Evolutionary conservation across 2,797 vertebrate genomes (phyloP).

Genomic region (Sebastes hubbsi): DNA sequence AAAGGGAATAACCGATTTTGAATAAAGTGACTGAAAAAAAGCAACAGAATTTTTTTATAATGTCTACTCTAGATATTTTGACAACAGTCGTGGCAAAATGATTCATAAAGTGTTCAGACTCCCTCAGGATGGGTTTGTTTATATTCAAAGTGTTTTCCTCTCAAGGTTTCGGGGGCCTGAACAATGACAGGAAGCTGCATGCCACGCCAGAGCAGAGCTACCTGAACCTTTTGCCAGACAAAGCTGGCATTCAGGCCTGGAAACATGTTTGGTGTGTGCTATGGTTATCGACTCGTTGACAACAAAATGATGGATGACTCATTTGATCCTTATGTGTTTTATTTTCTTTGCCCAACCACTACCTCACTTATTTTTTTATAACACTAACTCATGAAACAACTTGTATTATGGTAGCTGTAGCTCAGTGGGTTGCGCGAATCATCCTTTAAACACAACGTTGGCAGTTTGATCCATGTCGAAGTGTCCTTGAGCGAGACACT

Average conservation of each 20-base stretch:
- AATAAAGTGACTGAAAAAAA: background rate
- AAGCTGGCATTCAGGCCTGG: slow-evolving; percentile 49
- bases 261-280: slow-evolving; percentile 23
- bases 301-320: slow-evolving; percentile 39
- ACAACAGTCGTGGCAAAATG: background rate
- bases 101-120: background rate
- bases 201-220: slow-evolving; percentile 35
- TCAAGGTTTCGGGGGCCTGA: background rate
- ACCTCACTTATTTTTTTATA: background rate
- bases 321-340: slow-evolving; percentile 6
- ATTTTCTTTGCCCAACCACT: background rate
- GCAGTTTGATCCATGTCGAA: too few species aligned
- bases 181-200: slow-evolving; percentile 68
- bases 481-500: too few species aligned
- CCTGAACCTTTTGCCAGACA: slow-evolving; percentile 46
- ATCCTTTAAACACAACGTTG: too few species aligned
- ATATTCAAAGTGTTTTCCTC: slow-evolving; percentile 17
- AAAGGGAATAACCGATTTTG: slow-evolving; percentile 23
- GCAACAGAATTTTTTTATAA: background rate
- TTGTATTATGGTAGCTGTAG: background rate
- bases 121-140: slow-evolving; percentile 29
- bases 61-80: background rate
- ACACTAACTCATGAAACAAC: background rate
- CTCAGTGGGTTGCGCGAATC: too few species aligned
- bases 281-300: background rate